Conservation (phyloP, 2,113 vertebrate genomes). For the Myanophis thanlyinensis region DNA sequence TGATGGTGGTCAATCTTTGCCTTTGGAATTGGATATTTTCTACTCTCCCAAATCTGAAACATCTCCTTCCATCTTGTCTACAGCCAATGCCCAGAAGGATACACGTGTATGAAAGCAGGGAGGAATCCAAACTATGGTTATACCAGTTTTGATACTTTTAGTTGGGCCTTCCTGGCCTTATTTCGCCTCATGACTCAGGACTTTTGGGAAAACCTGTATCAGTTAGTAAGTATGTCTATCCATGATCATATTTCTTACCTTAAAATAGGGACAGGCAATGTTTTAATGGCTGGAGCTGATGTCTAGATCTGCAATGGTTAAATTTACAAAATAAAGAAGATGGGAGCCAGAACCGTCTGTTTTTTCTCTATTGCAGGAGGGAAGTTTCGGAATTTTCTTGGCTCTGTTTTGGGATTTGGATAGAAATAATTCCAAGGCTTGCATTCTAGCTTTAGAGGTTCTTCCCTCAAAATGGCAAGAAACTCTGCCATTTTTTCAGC, state of each 20-base stretch:
- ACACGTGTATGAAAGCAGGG: slow-evolving; percentile 94
- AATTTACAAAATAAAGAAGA: neutral
- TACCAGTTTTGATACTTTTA: slow-evolving; percentile 97
- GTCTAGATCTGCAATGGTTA: neutral
- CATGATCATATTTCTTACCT: neutral
- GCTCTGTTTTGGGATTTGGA: neutral
- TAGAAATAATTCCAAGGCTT: neutral
- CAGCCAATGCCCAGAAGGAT: slow-evolving; percentile 94
- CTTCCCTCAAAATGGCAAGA: neutral
- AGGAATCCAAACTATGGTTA: slow-evolving; percentile 97
- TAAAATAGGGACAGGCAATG: accelerated
- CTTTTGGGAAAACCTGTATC: slow-evolving; percentile 98
- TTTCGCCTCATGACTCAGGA: slow-evolving; percentile 99
- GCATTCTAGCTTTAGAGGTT: neutral
- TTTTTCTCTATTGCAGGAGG: neutral
- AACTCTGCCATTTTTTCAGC: neutral
- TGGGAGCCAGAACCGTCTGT: neutral
- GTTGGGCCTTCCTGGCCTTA: slow-evolving; percentile 96
- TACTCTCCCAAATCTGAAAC: neutral
- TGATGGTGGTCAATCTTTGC: accelerated
- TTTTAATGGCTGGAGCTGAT: neutral
- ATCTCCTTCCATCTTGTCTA: slow-evolving; percentile 14
- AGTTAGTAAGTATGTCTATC: slow-evolving; percentile 76
- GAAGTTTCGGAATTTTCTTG: neutral
- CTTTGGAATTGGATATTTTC: neutral